phyloP scores from a whole-genome alignment of 2,888 invertebrate species.

The Aradus depressus region DNA sequence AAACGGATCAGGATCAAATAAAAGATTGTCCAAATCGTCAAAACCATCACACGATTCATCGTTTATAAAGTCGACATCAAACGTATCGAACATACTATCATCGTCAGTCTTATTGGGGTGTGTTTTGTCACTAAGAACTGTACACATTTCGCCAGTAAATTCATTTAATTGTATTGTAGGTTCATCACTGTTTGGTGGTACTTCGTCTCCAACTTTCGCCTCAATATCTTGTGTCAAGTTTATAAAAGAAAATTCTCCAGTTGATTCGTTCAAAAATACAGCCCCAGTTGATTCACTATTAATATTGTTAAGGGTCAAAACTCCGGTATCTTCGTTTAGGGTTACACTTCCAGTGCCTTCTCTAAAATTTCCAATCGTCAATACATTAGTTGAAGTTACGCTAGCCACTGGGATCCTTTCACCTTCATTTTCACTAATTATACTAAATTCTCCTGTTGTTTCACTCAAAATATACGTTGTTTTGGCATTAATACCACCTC shows the following conservation, averaged over 20 bases:
- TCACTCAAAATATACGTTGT: slow-evolving; percentile 13
- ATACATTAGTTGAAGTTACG: slow-evolving; percentile 16
- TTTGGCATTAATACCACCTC: slow-evolving; percentile 3
- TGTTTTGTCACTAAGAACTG: slow-evolving; percentile 14
- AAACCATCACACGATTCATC: slow-evolving; percentile 26
- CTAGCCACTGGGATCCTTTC: slow-evolving; percentile 15
- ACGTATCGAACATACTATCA: slow-evolving; percentile 17
- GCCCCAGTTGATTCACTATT: slow-evolving; percentile 24
- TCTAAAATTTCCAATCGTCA: slow-evolving; percentile 19
- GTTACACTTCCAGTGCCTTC: slow-evolving; percentile 24
- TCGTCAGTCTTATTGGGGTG: slow-evolving; percentile 14
- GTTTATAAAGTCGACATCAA: slow-evolving; percentile 22
- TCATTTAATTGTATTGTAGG: slow-evolving; percentile 20
- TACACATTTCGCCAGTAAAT: slow-evolving; percentile 23
- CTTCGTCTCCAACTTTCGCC: slow-evolving; percentile 1
- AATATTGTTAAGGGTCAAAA: slow-evolving; percentile 25
- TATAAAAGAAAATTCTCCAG: slow-evolving; percentile 25
- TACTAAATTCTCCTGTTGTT: slow-evolving; percentile 18
- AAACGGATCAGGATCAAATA: slow-evolving; percentile 19
- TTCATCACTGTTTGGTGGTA: background rate
- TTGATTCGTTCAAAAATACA: slow-evolving; percentile 26
- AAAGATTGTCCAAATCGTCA: slow-evolving; percentile 25
- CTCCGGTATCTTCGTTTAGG: slow-evolving; percentile 24
- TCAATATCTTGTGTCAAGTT: slow-evolving; percentile 18
- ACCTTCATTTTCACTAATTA: slow-evolving; percentile 16